These are phyloP conservation scores for Styela plicata DNA, from an alignment of 23 tunicate genomes.

Conservation along the genomic window DNA sequence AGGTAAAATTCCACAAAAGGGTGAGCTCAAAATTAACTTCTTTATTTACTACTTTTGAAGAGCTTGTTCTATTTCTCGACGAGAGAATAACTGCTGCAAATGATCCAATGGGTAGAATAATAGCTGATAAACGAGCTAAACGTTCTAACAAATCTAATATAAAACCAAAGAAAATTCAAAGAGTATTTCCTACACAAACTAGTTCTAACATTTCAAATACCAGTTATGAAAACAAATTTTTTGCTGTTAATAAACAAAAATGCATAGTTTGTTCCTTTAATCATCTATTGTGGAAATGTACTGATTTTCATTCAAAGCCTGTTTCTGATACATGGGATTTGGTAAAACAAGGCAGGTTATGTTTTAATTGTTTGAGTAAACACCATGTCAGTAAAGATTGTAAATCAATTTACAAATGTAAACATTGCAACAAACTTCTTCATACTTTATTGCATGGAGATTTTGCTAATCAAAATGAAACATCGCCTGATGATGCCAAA, in stretches of 20 bases:
- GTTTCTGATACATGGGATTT: no score
- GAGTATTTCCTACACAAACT: not conserved
- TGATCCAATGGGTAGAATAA: not conserved
- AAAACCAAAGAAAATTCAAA: not conserved
- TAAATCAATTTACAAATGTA: no score
- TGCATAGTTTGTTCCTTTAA: not conserved
- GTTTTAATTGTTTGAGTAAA: no score
- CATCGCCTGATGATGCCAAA: no score
- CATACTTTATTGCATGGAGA: no score
- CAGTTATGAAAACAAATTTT: not conserved
- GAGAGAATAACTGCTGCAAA: not conserved
- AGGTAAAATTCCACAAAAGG: not conserved
- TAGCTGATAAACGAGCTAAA: not conserved
- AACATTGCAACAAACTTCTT: no score
- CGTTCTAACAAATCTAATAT: not conserved
- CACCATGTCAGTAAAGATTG: no score
- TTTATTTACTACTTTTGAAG: not conserved
- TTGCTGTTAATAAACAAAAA: not conserved
- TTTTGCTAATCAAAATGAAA: no score
- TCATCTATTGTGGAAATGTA: not conserved
- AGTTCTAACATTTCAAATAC: not conserved
- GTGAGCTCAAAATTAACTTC: not conserved
- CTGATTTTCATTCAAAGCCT: no score
- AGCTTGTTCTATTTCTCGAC: not conserved
- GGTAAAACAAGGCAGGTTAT: no score